Percentiles rank a stretch among this genome's conserved stretches.
Conservation (phyloP, 2,797 vertebrate genomes). For the Cyprinodon diabolis region DNA sequence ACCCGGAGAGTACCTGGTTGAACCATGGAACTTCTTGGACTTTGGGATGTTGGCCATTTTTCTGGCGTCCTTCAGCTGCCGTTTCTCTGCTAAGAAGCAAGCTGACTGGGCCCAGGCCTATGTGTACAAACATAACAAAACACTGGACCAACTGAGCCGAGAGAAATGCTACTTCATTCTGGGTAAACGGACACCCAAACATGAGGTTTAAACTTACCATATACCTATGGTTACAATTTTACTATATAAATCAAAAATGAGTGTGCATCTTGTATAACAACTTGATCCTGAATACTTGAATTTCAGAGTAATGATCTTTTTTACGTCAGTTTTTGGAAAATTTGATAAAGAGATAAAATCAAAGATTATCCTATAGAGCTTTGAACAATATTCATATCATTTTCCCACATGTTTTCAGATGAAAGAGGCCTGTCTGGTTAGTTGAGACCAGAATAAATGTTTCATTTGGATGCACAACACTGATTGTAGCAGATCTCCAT, state of each 20-base stretch:
- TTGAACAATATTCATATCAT: neutral
- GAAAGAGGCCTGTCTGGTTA: too few species aligned
- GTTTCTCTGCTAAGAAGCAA: constrained; percentile 93
- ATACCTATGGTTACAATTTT: neutral
- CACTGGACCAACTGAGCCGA: constrained; percentile 86
- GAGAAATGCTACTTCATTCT: constrained; percentile 91
- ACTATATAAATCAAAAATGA: neutral
- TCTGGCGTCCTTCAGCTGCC: constrained; percentile 94
- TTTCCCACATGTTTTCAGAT: too few species aligned
- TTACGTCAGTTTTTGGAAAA: too few species aligned
- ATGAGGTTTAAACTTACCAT: neutral
- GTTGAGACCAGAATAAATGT: neutral
- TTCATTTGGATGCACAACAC: neutral
- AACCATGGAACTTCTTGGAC: constrained; percentile 98
- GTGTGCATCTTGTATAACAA: neutral
- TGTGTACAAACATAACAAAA: constrained; percentile 85
- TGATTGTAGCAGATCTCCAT: too few species aligned
- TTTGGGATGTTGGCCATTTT: constrained; percentile 99
- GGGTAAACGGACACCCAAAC: constrained; percentile 81
- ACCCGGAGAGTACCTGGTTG: constrained; percentile 94
- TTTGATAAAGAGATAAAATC: too few species aligned
- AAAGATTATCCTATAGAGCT: neutral
- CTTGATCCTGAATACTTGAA: neutral
- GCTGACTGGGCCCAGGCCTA: constrained; percentile 88
- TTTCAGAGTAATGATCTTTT: neutral